phyloP scores from a whole-genome alignment of 2,888 invertebrate species.

The Noctuana brunneofusca region DNA sequence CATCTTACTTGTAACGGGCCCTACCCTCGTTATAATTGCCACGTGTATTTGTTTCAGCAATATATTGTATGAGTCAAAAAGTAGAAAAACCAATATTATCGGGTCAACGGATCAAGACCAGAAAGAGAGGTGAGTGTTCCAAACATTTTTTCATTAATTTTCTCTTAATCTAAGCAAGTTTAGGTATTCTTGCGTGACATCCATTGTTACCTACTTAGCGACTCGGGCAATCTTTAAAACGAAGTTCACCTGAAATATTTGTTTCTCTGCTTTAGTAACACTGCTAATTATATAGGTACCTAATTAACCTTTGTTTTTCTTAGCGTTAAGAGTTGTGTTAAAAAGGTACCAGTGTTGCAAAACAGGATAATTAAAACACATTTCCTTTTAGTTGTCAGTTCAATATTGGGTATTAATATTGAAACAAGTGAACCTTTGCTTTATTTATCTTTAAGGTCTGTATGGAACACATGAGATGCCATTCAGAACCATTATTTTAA shows the following conservation, averaged over 20 bases:
- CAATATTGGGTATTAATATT: no score
- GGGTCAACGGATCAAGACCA: conserved; percentile 99
- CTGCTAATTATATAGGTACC: no score
- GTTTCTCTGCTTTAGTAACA: background rate
- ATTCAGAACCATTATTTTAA: no score
- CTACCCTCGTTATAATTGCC: conserved; percentile 66
- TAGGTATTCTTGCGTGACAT: conserved; percentile 3
- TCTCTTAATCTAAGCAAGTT: conserved; percentile 17
- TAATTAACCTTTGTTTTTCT: no score
- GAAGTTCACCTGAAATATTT: background rate
- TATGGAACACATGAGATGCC: no score
- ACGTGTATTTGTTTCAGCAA: conserved; percentile 86
- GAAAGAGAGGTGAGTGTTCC: conserved; percentile 95
- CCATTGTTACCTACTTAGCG: conserved; percentile 11
- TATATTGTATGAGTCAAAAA: conserved; percentile 99
- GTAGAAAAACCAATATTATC: conserved; percentile 99
- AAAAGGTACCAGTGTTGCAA: no score
- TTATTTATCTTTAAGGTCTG: no score
- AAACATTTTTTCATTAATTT: conserved; percentile 39
- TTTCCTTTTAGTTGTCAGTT: no score
- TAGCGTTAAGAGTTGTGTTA: no score
- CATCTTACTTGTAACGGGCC: conserved; percentile 44
- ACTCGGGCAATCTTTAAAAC: background rate
- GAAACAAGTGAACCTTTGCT: no score
- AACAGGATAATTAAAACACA: no score